phyloP scores from a whole-genome alignment of 2,888 invertebrate genomes.

The Mycalesis mineus region DNA sequence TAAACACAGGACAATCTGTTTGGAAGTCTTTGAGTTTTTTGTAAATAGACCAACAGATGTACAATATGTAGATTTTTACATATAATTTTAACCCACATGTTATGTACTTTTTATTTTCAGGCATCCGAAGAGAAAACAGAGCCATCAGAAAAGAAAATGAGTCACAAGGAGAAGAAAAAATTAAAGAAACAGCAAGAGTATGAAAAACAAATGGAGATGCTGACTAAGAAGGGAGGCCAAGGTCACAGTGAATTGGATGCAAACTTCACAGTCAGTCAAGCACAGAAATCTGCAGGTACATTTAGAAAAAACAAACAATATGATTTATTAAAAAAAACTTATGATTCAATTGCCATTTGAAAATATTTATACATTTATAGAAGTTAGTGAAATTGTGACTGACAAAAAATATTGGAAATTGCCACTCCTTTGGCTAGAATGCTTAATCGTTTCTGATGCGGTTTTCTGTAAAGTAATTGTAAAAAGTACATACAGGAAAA shows the following conservation, averaged over 20 bases:
- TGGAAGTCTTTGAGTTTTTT: too few species aligned
- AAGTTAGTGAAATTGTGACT: too few species aligned
- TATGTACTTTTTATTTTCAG: conserved; percentile 23
- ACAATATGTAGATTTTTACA: conserved; percentile 4
- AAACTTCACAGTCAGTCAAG: conserved; percentile 96
- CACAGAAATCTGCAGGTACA: conserved; percentile 83
- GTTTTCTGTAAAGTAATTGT: too few species aligned
- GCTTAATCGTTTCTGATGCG: too few species aligned
- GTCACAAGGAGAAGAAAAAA: conserved; percentile 95
- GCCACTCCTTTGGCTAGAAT: too few species aligned
- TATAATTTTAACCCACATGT: background rate
- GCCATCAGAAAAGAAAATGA: conserved; percentile 84
- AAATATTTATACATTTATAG: too few species aligned
- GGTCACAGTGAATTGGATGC: conserved; percentile 93
- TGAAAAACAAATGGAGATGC: conserved; percentile 89
- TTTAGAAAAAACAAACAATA: too few species aligned
- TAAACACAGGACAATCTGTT: too few species aligned
- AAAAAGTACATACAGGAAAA: too few species aligned
- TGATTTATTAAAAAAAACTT: background rate
- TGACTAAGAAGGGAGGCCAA: conserved; percentile 92
- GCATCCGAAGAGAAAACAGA: conserved; percentile 48
- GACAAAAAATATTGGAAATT: too few species aligned
- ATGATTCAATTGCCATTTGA: too few species aligned
- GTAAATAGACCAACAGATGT: too few species aligned
- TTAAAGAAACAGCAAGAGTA: conserved; percentile 92